Evolutionary conservation across 2,113 vertebrate genomes (phyloP).

Genomic region (Tapirus terrestris): DNA sequence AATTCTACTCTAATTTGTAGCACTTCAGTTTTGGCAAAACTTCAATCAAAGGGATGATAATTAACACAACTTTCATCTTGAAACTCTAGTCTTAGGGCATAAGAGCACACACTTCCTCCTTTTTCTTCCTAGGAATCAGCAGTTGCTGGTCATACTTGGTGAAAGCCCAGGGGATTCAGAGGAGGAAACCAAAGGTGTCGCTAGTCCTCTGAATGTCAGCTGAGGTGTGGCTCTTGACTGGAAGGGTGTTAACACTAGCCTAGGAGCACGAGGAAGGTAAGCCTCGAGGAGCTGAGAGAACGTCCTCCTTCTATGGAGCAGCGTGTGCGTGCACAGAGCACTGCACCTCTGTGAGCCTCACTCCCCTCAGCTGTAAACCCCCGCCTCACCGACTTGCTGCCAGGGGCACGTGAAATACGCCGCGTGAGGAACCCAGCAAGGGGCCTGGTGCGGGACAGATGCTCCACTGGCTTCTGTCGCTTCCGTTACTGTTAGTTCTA

Average conservation of each 20-base stretch:
- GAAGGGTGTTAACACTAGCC: neutral
- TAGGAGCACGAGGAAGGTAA: neutral
- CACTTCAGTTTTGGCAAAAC: neutral
- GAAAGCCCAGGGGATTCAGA: neutral
- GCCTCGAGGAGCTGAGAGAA: neutral
- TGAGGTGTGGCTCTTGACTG: too few species aligned
- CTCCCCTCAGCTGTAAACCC: rapidly evolving
- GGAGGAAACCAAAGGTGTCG: neutral
- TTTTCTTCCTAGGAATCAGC: neutral
- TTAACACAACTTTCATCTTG: neutral
- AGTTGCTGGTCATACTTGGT: neutral
- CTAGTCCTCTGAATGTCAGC: neutral
- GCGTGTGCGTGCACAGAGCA: rapidly evolving
- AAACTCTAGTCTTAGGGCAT: neutral
- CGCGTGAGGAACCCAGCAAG: rapidly evolving
- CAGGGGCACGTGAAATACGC: rapidly evolving
- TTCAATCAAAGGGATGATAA: neutral
- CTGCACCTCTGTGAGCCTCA: neutral
- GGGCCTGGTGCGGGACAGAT: rapidly evolving
- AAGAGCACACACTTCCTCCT: neutral
- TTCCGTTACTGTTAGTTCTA: neutral
- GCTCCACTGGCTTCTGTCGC: rapidly evolving
- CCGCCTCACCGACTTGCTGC: too few species aligned
- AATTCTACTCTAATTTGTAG: neutral
- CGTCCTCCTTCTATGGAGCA: rapidly evolving